Evolutionary conservation across 1,140 invertebrate species (phyloP).

Genomic region (Neodiprion lecontei): DNA sequence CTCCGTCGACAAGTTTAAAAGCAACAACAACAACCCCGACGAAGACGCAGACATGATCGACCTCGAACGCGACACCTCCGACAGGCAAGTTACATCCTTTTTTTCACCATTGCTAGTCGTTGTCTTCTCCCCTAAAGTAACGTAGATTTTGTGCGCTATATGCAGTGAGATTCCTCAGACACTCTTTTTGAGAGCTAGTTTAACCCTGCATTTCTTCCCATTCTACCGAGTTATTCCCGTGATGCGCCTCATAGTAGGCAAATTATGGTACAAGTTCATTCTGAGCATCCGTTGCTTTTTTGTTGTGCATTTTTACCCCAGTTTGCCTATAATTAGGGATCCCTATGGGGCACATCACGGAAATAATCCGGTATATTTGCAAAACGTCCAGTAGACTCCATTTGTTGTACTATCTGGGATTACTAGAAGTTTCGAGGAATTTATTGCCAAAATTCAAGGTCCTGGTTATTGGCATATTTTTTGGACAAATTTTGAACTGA

Average conservation of each 20-base stretch:
- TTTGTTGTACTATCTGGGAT: too few species aligned
- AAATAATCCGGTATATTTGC: too few species aligned
- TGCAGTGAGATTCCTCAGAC: constrained; percentile 20
- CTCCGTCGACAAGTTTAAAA: background rate
- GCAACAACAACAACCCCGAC: background rate
- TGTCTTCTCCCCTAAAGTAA: background rate
- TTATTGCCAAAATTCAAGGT: too few species aligned
- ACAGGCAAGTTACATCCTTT: constrained; percentile 50
- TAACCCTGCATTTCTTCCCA: too few species aligned
- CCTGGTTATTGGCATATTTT: too few species aligned
- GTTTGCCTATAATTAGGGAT: too few species aligned
- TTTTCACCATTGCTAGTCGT: background rate
- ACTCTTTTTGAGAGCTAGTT: background rate
- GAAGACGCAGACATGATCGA: constrained; percentile 53
- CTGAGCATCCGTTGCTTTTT: too few species aligned
- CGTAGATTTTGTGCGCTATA: background rate
- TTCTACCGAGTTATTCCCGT: background rate
- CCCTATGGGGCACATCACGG: too few species aligned
- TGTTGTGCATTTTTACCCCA: too few species aligned
- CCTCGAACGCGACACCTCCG: constrained; percentile 57
- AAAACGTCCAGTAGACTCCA: too few species aligned
- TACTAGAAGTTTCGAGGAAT: too few species aligned
- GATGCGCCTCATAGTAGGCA: background rate
- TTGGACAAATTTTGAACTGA: too few species aligned
- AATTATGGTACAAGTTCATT: background rate